Evolutionary conservation across 1,140 invertebrate species (phyloP), one percentile per base, ranked within the genome.

Genomic region (Drosophila trapezifrons): DNA sequence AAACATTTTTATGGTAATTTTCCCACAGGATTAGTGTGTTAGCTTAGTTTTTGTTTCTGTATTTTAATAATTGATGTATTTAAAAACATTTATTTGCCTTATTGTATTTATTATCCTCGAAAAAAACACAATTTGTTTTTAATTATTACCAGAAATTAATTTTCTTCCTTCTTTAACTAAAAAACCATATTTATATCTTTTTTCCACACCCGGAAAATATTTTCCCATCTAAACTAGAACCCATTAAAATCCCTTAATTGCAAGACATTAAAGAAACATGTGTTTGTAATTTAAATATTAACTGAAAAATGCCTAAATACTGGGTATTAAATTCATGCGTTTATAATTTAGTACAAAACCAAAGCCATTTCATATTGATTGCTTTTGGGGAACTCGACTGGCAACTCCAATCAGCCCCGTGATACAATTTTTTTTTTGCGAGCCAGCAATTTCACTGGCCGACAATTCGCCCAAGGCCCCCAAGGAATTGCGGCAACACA

Each of bases 401-500:
- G 59, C 64, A 35, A 40, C 64, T 65, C 59, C 64, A 64, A 67
- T 67, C 64, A 64, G 43, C 25, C 65, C 32, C 45, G 43, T 69
- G 80, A 71, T 82, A 76, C 76, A 83, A 49, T 74, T 81, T 67
- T 49, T 49, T 52, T 40, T 40, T 35, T 52, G 9, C 18, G 49
- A 35, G 58, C 58, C 59, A 25, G 62, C 76, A 65, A 69, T 78
- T 78, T 82, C 56, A 43, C 64, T 83, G 70, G 64, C 71, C 64
- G 62, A 64, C 38, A 52, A 51, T 57, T 52, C 40, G 42, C 59
- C 62, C 46, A 71, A 80, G 47, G 73, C 67, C 82, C 78, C 78
- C 52, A 74, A 85, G 82, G 75, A 85, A 62, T 71, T 49, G 46
- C 49, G 60, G 35, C 56, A 69, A 45, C 74, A 76, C 74, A 76